Conservation (phyloP, 2,797 vertebrate genomes). For the Pyrrhura leucotis region DNA sequence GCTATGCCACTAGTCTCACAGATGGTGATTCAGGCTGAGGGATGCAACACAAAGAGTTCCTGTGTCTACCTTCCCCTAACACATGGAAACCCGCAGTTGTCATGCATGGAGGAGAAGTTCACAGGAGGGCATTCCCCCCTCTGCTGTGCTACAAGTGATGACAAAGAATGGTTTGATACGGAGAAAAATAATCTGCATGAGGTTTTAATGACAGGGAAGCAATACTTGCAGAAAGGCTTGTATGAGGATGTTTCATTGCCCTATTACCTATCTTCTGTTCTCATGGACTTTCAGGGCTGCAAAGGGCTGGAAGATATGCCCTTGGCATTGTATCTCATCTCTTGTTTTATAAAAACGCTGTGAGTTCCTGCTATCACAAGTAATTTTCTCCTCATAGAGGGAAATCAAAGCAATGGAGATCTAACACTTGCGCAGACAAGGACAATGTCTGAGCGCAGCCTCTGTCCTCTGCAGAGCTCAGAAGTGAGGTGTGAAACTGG, state of each 20-base stretch:
- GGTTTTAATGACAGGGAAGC: background rate
- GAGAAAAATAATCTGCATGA: background rate
- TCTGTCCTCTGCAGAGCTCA: background rate
- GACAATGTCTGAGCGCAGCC: background rate
- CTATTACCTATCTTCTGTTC: background rate
- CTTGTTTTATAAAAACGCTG: background rate
- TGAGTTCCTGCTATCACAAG: background rate
- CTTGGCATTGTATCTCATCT: background rate
- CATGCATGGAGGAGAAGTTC: background rate
- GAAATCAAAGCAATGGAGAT: background rate
- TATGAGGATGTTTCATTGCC: background rate
- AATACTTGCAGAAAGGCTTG: background rate
- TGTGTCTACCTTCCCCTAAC: background rate
- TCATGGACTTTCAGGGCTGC: background rate
- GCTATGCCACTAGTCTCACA: background rate
- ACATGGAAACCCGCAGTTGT: background rate
- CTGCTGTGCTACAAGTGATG: background rate
- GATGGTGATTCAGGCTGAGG: background rate
- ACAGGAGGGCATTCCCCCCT: background rate
- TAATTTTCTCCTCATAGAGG: background rate
- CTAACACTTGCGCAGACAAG: background rate
- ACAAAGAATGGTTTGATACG: background rate
- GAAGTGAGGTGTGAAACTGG: slow-evolving; percentile 28
- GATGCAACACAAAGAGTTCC: background rate
- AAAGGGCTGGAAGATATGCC: background rate